phyloP scores from a whole-genome alignment of 1,140 invertebrate species.

The Dendrolimus kikuchii region DNA sequence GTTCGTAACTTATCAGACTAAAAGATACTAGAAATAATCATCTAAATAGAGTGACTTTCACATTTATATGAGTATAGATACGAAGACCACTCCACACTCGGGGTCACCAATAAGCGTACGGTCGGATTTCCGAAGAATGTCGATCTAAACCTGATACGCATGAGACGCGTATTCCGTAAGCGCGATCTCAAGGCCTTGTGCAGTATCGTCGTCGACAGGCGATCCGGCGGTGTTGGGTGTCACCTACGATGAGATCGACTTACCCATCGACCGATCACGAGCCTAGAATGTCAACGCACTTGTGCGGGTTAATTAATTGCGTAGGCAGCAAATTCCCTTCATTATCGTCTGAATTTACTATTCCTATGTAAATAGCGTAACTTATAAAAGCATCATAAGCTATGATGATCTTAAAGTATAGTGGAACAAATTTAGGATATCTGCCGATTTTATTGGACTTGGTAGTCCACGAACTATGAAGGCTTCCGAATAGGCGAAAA shows the following conservation, averaged over 20 bases:
- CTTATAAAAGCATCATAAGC: background rate
- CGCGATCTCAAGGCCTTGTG: slow-evolving; percentile 39
- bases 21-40: too few species aligned
- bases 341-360: background rate
- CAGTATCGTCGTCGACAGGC: slow-evolving; percentile 48
- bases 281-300: slow-evolving; percentile 35
- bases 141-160: slow-evolving; percentile 36
- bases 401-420: background rate
- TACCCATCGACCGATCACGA: slow-evolving; percentile 52
- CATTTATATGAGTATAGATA: too few species aligned
- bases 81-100: too few species aligned
- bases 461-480: too few species aligned
- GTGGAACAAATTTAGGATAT: too few species aligned
- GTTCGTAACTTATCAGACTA: too few species aligned
- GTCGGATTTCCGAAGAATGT: slow-evolving; percentile 24
- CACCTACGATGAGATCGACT: slow-evolving; percentile 39
- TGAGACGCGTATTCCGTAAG: slow-evolving; percentile 50
- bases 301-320: slow-evolving; percentile 22
- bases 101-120: too few species aligned
- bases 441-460: too few species aligned
- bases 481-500: too few species aligned
- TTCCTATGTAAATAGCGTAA: slow-evolving; percentile 2
- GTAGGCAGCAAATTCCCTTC: background rate
- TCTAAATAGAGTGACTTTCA: too few species aligned
- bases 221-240: slow-evolving; percentile 40